A percentile compares a stretch with the other conserved stretches of the same genome.
Evolutionary conservation across 1,140 invertebrate species (phyloP).

Genomic region (Temnothorax curvispinosus): DNA sequence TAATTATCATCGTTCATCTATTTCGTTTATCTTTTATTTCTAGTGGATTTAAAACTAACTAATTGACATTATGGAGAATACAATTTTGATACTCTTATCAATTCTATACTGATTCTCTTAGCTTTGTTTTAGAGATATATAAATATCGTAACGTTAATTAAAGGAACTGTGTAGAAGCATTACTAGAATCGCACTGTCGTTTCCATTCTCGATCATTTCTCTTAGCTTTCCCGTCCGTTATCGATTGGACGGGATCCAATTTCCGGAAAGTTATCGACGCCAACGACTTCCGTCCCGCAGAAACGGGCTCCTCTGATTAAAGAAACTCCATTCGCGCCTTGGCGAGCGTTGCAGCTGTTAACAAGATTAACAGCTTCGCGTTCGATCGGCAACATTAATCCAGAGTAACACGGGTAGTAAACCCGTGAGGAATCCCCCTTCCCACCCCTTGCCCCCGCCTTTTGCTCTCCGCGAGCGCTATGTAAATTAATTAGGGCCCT

Average conservation of each 20-base stretch:
- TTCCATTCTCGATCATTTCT: not conserved
- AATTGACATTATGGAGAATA: not conserved
- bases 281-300: constrained; percentile 26
- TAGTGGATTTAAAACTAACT: not conserved
- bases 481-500: constrained; percentile 84
- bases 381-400: constrained; percentile 59
- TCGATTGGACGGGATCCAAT: not conserved
- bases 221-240: not conserved
- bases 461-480: constrained; percentile 69
- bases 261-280: constrained; percentile 8
- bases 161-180: not conserved
- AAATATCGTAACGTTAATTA: not conserved
- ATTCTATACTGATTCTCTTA: not conserved
- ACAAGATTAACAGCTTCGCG: constrained; percentile 49
- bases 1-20: not conserved
- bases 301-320: constrained; percentile 37
- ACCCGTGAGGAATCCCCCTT: constrained; percentile 8
- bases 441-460: too few species aligned
- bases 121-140: not conserved
- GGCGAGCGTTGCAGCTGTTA: constrained; percentile 41
- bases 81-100: not conserved
- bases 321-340: constrained; percentile 15
- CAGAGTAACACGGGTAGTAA: constrained; percentile 52
- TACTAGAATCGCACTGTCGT: not conserved
- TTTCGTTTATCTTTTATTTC: not conserved